Conservation (phyloP, 2,888 invertebrate genomes). For the Andrena trimmerana region DNA sequence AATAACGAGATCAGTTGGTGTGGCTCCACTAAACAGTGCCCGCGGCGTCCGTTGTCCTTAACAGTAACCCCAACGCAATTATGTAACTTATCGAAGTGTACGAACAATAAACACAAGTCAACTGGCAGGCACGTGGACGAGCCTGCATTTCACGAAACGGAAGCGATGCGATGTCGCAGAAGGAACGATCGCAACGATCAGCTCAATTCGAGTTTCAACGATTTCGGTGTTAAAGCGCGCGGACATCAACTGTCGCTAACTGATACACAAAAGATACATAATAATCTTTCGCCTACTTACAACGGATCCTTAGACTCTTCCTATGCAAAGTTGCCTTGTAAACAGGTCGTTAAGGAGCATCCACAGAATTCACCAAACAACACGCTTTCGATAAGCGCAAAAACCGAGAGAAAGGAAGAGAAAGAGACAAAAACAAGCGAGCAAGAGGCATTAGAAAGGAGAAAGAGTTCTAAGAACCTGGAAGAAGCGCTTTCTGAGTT, state of each 20-base stretch:
- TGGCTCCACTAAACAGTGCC: slow-evolving; percentile 28
- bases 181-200: slow-evolving; percentile 67
- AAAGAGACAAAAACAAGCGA: slow-evolving; percentile 8
- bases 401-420: neutral
- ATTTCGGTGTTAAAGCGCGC: slow-evolving; percentile 19
- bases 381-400: neutral
- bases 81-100: slow-evolving; percentile 52
- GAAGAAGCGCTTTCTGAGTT: slow-evolving; percentile 96
- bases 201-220: slow-evolving; percentile 55
- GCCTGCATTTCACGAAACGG: slow-evolving; percentile 47
- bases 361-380: slow-evolving; percentile 10
- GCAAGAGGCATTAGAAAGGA: slow-evolving; percentile 81
- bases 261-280: slow-evolving; percentile 35
- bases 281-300: slow-evolving; percentile 17
- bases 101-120: slow-evolving; percentile 70
- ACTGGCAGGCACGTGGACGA: slow-evolving; percentile 73
- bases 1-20: slow-evolving; percentile 57
- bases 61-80: slow-evolving; percentile 31
- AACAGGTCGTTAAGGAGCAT: slow-evolving; percentile 9
- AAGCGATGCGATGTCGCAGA: slow-evolving; percentile 59
- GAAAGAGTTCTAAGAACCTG: slow-evolving; percentile 91
- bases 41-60: slow-evolving; percentile 53
- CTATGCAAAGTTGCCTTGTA: slow-evolving; percentile 27
- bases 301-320: slow-evolving; percentile 34
- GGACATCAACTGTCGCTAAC: slow-evolving; percentile 30